Percentiles rank a stretch among this genome's conserved stretches.
Evolutionary conservation across 2,113 vertebrate genomes (phyloP).

Genomic region (Suricata suricatta): DNA sequence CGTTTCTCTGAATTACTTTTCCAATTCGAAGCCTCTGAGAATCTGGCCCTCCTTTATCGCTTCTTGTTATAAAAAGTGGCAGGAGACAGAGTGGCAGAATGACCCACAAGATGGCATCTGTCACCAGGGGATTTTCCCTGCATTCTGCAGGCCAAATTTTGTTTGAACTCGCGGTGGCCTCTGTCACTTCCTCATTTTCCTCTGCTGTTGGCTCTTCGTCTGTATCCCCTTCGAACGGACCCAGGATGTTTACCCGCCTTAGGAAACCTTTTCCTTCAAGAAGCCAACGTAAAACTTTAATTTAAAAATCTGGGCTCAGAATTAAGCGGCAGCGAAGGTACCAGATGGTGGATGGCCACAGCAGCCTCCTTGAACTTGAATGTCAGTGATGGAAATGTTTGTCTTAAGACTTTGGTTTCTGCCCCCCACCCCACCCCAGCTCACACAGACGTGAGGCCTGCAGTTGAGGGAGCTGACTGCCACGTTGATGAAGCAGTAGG

Average conservation of each 20-base stretch:
- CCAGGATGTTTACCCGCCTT: conserved; percentile 79
- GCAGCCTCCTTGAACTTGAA: conserved; percentile 36
- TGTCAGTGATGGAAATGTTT: neutral
- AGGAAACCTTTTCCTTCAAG: conserved; percentile 80
- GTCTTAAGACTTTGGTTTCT: conserved; percentile 38
- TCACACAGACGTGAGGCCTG: conserved; percentile 67
- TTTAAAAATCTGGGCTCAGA: conserved; percentile 80
- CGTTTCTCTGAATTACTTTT: conserved; percentile 87
- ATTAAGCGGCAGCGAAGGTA: neutral
- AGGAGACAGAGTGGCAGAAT: conserved; percentile 97
- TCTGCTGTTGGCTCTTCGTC: conserved; percentile 91
- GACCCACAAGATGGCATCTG: conserved; percentile 99
- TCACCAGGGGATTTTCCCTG: conserved; percentile 94
- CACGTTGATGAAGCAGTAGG: conserved; percentile 75
- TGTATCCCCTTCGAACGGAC: conserved; percentile 82
- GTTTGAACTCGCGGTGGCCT: conserved; percentile 96
- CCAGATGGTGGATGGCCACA: neutral
- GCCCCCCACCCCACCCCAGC: neutral
- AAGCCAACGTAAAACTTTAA: conserved; percentile 84
- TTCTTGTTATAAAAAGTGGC: conserved; percentile 96
- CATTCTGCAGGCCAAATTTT: conserved; percentile 99
- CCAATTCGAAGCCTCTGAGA: conserved; percentile 79
- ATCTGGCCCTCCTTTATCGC: conserved; percentile 85
- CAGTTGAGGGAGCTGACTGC: conserved; percentile 78
- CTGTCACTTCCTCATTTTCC: conserved; percentile 97